These are phyloP conservation scores for Cebus imitator DNA, from an alignment of 2,113 vertebrate genomes.

Conservation along the genomic window DNA sequence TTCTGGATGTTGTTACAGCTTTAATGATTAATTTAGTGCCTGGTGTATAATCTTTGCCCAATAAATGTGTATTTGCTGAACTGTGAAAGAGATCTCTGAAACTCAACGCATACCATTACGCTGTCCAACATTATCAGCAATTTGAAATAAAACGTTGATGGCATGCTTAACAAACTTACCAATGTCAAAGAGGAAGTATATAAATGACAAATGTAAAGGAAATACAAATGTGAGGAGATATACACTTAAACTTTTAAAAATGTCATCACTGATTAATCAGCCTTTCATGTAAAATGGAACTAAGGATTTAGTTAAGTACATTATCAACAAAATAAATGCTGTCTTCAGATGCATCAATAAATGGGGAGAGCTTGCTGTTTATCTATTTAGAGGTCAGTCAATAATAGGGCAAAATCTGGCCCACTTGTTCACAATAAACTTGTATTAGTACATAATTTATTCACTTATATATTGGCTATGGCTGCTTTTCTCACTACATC, in stretches of 20 bases:
- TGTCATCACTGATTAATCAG: neutral
- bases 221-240: neutral
- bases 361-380: neutral
- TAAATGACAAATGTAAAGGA: neutral
- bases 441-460: neutral
- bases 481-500: neutral
- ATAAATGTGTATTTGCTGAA: neutral
- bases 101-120: neutral
- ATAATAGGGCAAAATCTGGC: neutral
- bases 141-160: neutral
- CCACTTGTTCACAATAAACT: neutral
- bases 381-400: neutral
- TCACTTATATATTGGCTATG: neutral
- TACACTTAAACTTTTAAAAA: neutral
- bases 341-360: neutral
- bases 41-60: neutral
- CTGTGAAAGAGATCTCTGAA: neutral
- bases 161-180: neutral
- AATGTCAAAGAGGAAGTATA: neutral
- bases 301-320: neutral
- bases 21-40: neutral
- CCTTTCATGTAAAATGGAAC: neutral
- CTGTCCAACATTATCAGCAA: neutral
- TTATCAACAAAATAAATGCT: neutral
- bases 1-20: neutral